phyloP scores from a whole-genome alignment of 2,797 vertebrate species.

The Heteromormyrus szaboi region DNA sequence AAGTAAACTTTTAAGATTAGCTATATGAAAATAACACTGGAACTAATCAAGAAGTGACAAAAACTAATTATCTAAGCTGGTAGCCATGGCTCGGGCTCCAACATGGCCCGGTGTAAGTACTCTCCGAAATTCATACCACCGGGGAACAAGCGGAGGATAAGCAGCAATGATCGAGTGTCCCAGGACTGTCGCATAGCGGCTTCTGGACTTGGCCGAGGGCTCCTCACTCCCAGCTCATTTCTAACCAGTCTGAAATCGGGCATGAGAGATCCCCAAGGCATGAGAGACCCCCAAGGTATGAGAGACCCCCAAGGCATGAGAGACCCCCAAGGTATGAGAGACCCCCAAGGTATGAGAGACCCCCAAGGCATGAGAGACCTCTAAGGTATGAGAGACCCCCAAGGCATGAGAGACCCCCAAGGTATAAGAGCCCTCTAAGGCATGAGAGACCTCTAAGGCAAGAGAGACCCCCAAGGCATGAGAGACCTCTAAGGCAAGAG shows the following conservation, averaged over 20 bases:
- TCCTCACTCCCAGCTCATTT: neutral
- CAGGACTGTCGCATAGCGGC: neutral
- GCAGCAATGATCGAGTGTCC: neutral
- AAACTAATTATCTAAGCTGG: neutral
- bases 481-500: no score
- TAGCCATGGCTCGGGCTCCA: neutral
- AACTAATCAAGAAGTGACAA: neutral
- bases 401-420: no score
- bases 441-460: no score
- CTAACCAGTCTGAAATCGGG: neutral
- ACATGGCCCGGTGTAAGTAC: neutral
- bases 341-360: no score
- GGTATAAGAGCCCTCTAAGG: no score
- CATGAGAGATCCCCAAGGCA: neutral
- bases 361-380: no score
- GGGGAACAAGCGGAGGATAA: neutral
- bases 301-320: no score
- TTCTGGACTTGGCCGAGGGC: neutral
- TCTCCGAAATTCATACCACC: neutral
- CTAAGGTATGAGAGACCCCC: no score
- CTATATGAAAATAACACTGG: neutral
- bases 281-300: no score
- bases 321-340: no score
- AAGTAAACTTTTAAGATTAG: neutral
- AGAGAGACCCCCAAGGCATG: no score